Conservation (phyloP, 2,113 vertebrate genomes). For the Poicephalus gulielmi region DNA sequence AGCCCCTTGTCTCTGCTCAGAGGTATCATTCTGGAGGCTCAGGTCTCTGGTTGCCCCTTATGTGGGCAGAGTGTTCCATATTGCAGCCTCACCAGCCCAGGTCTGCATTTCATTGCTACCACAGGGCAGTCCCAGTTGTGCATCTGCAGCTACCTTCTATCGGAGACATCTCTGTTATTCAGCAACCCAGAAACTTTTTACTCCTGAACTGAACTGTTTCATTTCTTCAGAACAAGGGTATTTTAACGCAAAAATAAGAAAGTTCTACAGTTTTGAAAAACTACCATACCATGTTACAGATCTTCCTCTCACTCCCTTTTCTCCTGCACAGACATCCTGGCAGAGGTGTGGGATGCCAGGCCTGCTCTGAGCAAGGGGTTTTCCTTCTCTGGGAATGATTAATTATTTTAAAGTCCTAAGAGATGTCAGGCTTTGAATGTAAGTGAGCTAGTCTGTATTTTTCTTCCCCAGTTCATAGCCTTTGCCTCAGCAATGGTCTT, state of each 20-base stretch:
- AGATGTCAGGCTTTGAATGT: background rate
- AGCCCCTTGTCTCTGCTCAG: background rate
- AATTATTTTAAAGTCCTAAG: background rate
- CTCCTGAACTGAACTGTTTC: background rate
- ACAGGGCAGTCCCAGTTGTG: background rate
- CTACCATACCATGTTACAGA: background rate
- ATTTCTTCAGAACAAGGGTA: background rate
- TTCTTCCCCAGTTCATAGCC: background rate
- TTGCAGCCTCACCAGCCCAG: rapidly evolving
- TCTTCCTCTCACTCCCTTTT: background rate
- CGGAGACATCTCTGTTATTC: background rate
- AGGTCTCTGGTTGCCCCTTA: background rate
- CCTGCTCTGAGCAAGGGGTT: background rate
- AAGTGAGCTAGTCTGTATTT: background rate
- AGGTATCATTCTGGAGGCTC: background rate
- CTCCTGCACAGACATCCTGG: background rate
- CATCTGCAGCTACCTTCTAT: background rate
- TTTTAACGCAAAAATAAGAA: background rate
- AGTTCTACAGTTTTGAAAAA: background rate
- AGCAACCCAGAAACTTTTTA: background rate
- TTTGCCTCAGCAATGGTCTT: background rate
- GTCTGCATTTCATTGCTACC: background rate
- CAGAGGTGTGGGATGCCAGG: background rate
- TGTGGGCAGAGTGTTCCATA: background rate
- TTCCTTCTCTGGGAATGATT: background rate